phyloP scores from a whole-genome alignment of 2,113 vertebrate genomes.

The Lynx canadensis region DNA sequence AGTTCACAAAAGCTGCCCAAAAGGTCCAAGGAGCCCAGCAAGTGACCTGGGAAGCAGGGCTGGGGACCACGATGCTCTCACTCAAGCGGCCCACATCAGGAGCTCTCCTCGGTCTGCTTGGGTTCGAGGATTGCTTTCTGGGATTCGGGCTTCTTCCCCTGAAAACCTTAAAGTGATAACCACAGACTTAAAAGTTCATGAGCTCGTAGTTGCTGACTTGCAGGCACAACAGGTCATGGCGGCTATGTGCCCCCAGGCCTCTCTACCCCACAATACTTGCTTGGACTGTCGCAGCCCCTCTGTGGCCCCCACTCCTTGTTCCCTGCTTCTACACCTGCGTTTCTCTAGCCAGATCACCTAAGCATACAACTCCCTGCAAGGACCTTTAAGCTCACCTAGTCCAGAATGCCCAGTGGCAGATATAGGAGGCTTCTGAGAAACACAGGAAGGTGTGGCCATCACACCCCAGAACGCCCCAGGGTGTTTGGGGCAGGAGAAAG shows the following conservation, averaged over 20 bases:
- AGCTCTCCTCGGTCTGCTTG: not conserved
- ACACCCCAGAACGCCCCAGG: not conserved
- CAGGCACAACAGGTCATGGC: not conserved
- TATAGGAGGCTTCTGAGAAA: not conserved
- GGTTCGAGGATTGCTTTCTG: not conserved
- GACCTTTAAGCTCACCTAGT: not conserved
- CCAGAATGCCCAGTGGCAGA: accelerated
- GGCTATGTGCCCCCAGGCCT: not conserved
- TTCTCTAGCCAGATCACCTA: accelerated
- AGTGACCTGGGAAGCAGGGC: not conserved
- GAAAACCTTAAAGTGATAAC: slow-evolving; percentile 72
- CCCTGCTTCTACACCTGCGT: not conserved
- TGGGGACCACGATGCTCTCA: not conserved
- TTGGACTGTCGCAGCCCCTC: not conserved
- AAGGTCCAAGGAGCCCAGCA: not conserved
- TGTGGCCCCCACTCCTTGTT: accelerated
- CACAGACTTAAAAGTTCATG: slow-evolving; percentile 21
- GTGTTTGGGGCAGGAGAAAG: not conserved
- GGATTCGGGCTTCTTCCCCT: slow-evolving; percentile 30
- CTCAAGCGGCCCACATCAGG: not conserved
- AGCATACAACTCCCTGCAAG: not conserved
- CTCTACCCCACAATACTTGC: accelerated
- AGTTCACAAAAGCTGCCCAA: not conserved
- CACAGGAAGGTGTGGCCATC: not conserved
- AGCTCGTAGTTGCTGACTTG: not conserved